A percentile compares a stretch with the other conserved stretches of the same genome.
phyloP scores from a whole-genome alignment of 2,888 invertebrate genomes.

The Stegana nigrithorax region DNA sequence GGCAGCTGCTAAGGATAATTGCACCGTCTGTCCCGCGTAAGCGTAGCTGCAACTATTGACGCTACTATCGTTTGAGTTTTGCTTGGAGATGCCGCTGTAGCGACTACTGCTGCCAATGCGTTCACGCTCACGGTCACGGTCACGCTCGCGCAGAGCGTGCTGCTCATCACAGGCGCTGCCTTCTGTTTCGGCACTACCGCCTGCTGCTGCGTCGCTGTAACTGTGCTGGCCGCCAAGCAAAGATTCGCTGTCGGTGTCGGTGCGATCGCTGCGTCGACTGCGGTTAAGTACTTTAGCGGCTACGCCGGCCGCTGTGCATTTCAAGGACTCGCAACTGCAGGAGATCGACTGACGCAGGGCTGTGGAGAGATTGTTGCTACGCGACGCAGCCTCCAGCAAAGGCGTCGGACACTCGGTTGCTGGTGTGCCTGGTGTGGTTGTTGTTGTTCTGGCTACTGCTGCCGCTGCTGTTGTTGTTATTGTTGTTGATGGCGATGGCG shows the following conservation, averaged over 20 bases:
- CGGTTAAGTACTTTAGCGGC: constrained; percentile 27
- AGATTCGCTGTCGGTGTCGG: constrained; percentile 47
- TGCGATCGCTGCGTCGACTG: constrained; percentile 31
- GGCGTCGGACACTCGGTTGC: constrained; percentile 38
- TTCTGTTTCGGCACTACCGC: no score
- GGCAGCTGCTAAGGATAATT: constrained; percentile 24
- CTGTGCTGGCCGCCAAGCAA: constrained; percentile 45
- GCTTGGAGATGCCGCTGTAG: constrained; percentile 58
- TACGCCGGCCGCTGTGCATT: constrained; percentile 41
- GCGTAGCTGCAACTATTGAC: constrained; percentile 38
- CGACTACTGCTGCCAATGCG: constrained; percentile 46
- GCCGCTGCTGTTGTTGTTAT: constrained; percentile 25
- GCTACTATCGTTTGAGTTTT: constrained; percentile 62
- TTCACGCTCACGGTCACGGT: constrained; percentile 50
- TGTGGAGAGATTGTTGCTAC: constrained; percentile 22
- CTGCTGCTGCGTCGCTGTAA: constrained; percentile 29
- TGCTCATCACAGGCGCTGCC: no score
- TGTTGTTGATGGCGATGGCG: constrained; percentile 30
- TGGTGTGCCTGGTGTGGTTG: constrained; percentile 32
- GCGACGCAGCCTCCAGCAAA: constrained; percentile 27
- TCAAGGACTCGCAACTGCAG: constrained; percentile 62
- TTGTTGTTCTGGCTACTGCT: constrained; percentile 35
- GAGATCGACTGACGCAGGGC: constrained; percentile 56
- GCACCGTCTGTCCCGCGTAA: constrained; percentile 5
- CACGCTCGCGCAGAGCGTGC: constrained; percentile 40